Evolutionary conservation across 1,140 invertebrate species (phyloP).

Genomic region (Thaumatotibia leucotreta): DNA sequence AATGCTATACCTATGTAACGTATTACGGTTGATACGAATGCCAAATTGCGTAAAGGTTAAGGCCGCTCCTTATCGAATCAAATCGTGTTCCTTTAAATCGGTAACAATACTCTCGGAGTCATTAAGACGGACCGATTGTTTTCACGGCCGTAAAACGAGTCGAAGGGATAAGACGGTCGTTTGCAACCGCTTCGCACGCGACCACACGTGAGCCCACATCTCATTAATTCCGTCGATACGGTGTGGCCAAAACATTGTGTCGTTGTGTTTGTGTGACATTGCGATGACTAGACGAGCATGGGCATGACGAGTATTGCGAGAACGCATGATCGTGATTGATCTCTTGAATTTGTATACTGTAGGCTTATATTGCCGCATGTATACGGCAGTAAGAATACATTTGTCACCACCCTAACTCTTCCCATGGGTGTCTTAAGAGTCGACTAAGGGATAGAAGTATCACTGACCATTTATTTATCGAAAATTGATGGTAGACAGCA

Average conservation of each 20-base stretch:
- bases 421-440: too few relatives aligned
- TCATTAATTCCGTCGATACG: slow-evolving; percentile 72
- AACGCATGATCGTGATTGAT: too few relatives aligned
- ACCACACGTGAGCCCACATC: slow-evolving; percentile 70
- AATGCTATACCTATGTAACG: too few relatives aligned
- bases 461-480: too few relatives aligned
- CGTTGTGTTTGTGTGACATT: slow-evolving; percentile 11
- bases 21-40: background rate
- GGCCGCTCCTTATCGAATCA: background rate
- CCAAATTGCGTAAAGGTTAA: background rate
- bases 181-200: slow-evolving; percentile 51
- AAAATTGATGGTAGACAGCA: too few relatives aligned
- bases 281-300: background rate
- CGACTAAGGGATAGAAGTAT: too few relatives aligned
- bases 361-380: too few relatives aligned
- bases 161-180: slow-evolving; percentile 53
- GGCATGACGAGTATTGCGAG: background rate
- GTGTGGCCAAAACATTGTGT: slow-evolving; percentile 64
- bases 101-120: slow-evolving; percentile 23
- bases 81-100: slow-evolving; percentile 16
- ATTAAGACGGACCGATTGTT: slow-evolving; percentile 51
- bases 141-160: slow-evolving; percentile 45
- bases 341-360: too few relatives aligned
- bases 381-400: too few relatives aligned
- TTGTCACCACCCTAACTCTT: too few relatives aligned